Conservation (phyloP, 2,888 invertebrate genomes). For the Parascotia fuliginaria region DNA sequence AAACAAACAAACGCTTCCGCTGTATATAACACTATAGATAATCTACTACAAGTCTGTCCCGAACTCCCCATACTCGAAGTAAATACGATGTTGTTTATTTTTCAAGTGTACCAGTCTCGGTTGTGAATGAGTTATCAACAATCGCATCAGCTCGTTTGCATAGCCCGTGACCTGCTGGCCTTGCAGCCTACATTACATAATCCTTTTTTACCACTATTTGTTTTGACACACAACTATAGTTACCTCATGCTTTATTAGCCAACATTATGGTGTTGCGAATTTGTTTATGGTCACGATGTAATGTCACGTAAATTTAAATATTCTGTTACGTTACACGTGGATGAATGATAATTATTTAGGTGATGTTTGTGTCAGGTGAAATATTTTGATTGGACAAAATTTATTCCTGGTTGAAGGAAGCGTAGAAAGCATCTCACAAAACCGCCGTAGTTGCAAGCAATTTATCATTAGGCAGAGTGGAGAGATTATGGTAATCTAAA, state of each 20-base stretch:
- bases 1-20: too few species aligned
- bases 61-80: not conserved
- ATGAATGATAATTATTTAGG: too few species aligned
- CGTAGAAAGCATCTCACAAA: too few species aligned
- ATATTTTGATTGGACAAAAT: too few species aligned
- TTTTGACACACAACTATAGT: conserved; percentile 36
- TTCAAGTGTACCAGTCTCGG: conserved; percentile 29
- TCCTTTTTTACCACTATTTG: conserved; percentile 51
- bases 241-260: conserved; percentile 33
- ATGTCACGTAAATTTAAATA: conserved; percentile 1
- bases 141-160: conserved; percentile 73
- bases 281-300: conserved; percentile 6
- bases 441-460: too few species aligned
- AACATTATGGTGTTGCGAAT: conserved; percentile 23
- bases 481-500: too few species aligned
- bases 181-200: conserved; percentile 61
- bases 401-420: too few species aligned
- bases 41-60: not conserved
- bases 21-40: too few species aligned
- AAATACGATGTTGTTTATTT: not conserved
- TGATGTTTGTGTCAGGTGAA: too few species aligned
- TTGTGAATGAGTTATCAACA: conserved; percentile 60
- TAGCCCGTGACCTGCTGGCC: conserved; percentile 76
- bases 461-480: too few species aligned
- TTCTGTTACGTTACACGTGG: not conserved